Evolutionary conservation across 2,888 invertebrate genomes (phyloP), one percentile per base, ranked within the genome.

Genomic region (Sarcophaga subvicina): DNA sequence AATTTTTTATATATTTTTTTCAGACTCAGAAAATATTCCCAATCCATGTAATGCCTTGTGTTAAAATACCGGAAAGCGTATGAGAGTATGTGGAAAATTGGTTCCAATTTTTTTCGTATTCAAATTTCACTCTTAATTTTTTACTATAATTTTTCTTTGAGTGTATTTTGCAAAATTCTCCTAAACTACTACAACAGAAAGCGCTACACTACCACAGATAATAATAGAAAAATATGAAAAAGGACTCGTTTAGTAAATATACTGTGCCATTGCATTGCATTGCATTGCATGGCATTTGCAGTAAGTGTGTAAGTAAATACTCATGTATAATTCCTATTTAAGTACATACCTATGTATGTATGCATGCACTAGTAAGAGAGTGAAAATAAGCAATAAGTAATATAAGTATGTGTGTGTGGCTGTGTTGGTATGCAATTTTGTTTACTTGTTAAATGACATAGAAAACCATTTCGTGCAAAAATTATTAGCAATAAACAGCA

Each of bases 401-500:
- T 54, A 17, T 17, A 0, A 14, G 17, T 54, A 4, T 54, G 17
- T 14, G 14, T 54, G 17, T 12, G 54, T 54, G 14, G 4, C 45
- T 71, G 27, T 72, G 20, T 14, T 27, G 49, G 66, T 73, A 63
- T 67, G 73, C 17, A 62, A 17, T 72, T 78, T 83, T 76, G 78
- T 81, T 79, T 84, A 81, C 66, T 72, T 83, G 75, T 79, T 87
- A 85, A 85, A 88, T 88, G 88, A 83, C 85, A 88, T 69, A 88
- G 87, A 88, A 88, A 87, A 83, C 71, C 71, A 87, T 88, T 85
- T 83, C 83, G 83, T 86, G 87, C 80, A 84, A 87, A 88, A 87
- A 87, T 87, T 87, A 86, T 88, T 86, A 87, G 86, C 82, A 82
- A 87, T 88, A 88, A 88, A 86, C 80, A 85, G 81, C 70, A 76